These are phyloP conservation scores for Eupithecia centaureata DNA, from an alignment of 2,888 invertebrate genomes.

Conservation along the genomic window DNA sequence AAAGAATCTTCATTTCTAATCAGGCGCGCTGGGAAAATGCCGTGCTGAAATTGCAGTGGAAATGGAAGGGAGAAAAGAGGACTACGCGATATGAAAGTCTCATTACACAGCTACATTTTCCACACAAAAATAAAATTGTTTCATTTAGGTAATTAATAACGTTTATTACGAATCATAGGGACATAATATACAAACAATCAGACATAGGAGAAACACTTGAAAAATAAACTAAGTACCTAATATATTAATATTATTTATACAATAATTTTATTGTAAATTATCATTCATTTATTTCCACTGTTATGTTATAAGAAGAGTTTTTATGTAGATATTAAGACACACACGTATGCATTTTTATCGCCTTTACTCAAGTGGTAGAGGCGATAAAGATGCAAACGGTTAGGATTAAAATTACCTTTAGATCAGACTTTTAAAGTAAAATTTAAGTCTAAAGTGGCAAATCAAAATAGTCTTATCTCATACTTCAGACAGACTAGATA, in stretches of 20 bases:
- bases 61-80: neutral
- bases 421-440: neutral
- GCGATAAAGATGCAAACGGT: neutral
- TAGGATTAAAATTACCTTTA: neutral
- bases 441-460: neutral
- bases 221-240: no score
- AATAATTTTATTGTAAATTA: no score
- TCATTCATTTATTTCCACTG: no score
- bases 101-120: neutral
- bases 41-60: neutral
- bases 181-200: no score
- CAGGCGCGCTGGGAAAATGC: constrained; percentile 5
- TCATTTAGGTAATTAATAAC: no score
- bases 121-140: no score
- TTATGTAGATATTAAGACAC: no score
- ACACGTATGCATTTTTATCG: neutral
- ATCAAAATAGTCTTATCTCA: neutral
- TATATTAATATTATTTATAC: no score
- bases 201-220: no score
- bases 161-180: no score
- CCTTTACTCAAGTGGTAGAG: no score
- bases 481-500: neutral
- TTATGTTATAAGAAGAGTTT: no score
- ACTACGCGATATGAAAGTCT: neutral
- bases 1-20: constrained; percentile 15